Base-by-base conservation (phyloP, 2,888 invertebrate genomes). In the Pharmacophagus antenor region DNA sequence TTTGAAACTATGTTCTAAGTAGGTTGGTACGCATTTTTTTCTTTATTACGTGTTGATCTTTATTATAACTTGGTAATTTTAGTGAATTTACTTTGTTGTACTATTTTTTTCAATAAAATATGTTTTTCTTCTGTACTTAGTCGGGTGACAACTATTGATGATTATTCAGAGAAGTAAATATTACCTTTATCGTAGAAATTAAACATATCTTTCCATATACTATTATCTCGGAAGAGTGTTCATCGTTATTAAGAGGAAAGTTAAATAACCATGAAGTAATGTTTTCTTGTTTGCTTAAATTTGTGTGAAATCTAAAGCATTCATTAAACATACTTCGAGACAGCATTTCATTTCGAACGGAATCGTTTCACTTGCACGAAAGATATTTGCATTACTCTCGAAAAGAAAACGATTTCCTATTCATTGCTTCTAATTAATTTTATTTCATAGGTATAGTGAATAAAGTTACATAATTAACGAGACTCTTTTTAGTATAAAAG, bases 351-450 rank as follows among this genome's bases (percentile, higher is more conserved):
- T 18, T 44, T 44, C 8, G 18, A 8, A 44, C 42, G 18, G 42
- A 44, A 44, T n/a, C 42, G 18, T 44, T 44, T 44, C 42, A 44
- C 42, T 44, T 44, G 42, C 42, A 44, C 42, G 42, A n/a, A 20
- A 52, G 52, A 52, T 41, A 23, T 52, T 52, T 51, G 51, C 31
- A 37, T 51, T 52, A 17, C 52, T 6, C 41, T 52, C 42, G 41
- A 41, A 41, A 22, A n/a, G 41, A 10, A 52, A 52, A 52, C 41
- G 52, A 52, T 22, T 41, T 52, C 41, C 23, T 52, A 7, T 22
- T n/a, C 22, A 22, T 52, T 8, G 41, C 21, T 31, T 21, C 20
- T 52, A 52, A 21, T 52, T 52, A 23, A 10, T 22, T 51, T 41
- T 51, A 15, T 22, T 51, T 51, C 42, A 18, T 44, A 7, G 37